phyloP scores from a whole-genome alignment of 1,140 invertebrate species.

The Zophobas atratus region DNA sequence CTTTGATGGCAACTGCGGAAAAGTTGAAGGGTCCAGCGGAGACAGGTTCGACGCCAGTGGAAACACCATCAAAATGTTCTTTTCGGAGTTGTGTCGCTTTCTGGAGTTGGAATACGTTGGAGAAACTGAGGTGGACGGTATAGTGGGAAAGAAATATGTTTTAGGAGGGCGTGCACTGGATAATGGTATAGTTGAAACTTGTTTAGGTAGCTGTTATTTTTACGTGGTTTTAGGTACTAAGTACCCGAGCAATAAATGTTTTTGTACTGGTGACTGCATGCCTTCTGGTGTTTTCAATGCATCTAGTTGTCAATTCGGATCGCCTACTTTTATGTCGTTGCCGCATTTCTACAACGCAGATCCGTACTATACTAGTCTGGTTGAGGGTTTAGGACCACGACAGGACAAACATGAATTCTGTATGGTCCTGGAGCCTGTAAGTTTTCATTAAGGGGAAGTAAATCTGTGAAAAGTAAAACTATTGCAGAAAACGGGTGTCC shows the following conservation, averaged over 20 bases:
- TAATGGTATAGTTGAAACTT: conserved; percentile 68
- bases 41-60: conserved; percentile 79
- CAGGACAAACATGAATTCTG: conserved; percentile 73
- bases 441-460: conserved; percentile 58
- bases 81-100: conserved; percentile 78
- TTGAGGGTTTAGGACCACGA: conserved; percentile 75
- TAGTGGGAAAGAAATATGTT: conserved; percentile 73
- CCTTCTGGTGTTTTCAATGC: conserved; percentile 76
- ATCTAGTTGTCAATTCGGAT: conserved; percentile 73
- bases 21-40: conserved; percentile 77
- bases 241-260: conserved; percentile 78
- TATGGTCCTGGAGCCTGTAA: conserved; percentile 77
- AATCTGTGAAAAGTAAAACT: no score
- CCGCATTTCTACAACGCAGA: conserved; percentile 81
- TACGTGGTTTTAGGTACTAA: conserved; percentile 68
- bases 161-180: conserved; percentile 71
- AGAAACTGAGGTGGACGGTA: conserved; percentile 65
- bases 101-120: conserved; percentile 57
- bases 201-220: neutral
- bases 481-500: no score
- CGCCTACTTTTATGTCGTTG: conserved; percentile 78
- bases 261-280: conserved; percentile 79
- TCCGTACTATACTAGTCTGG: conserved; percentile 68
- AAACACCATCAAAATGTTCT: conserved; percentile 74
- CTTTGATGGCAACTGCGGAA: conserved; percentile 66